A percentile compares a stretch with the other conserved stretches of the same genome.
Evolutionary conservation across 2,113 vertebrate species (phyloP).

Genomic region (Paradoxurus hermaphroditus): DNA sequence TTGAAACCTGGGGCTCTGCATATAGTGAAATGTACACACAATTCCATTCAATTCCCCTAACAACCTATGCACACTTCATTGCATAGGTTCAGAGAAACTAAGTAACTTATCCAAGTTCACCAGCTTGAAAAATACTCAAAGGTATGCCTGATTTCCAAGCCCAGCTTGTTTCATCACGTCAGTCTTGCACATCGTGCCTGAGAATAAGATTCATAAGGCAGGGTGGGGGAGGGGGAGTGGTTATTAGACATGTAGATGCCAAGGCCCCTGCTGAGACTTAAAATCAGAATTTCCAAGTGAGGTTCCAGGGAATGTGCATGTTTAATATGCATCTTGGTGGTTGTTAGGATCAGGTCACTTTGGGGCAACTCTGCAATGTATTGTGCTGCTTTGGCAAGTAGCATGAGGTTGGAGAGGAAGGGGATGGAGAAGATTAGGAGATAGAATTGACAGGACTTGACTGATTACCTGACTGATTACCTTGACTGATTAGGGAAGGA

Average conservation of each 20-base stretch:
- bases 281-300: neutral
- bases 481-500: neutral
- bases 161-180: neutral
- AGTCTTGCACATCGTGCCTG: neutral
- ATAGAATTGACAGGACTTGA: neutral
- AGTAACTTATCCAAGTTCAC: neutral
- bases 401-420: neutral
- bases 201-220: neutral
- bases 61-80: neutral
- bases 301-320: neutral
- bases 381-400: neutral
- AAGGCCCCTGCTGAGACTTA: neutral
- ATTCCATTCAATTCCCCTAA: neutral
- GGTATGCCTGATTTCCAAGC: neutral
- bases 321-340: neutral
- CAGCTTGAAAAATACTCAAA: neutral
- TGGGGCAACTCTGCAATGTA: neutral
- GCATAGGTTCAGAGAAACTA: neutral
- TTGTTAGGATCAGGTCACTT: neutral
- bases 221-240: neutral
- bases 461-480: neutral
- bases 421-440: neutral
- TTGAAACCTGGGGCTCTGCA: neutral
- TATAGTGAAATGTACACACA: neutral
- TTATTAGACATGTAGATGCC: neutral